These are phyloP conservation scores for Bagarius yarrelli DNA, from an alignment of 2,113 vertebrate genomes.

Conservation along the genomic window DNA sequence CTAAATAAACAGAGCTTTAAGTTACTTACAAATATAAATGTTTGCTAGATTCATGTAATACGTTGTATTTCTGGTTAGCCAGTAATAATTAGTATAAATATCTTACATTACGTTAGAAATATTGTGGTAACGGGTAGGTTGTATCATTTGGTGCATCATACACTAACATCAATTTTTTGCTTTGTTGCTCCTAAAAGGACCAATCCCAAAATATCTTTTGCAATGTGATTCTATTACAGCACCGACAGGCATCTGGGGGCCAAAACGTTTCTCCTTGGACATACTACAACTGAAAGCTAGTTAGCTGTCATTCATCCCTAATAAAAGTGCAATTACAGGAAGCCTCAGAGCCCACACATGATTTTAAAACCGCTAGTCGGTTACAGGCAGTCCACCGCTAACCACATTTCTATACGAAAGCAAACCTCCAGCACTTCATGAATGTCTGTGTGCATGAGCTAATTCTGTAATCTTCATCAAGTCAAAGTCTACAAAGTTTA, in stretches of 20 bases:
- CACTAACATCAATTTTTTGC: neutral
- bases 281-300: neutral
- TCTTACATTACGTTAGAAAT: neutral
- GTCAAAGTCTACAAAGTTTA: neutral
- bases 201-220: neutral
- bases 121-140: neutral
- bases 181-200: neutral
- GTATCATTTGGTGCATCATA: neutral
- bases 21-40: neutral
- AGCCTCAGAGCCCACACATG: neutral
- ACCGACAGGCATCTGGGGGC: neutral
- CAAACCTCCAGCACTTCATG: neutral
- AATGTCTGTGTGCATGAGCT: neutral
- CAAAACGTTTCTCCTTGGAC: neutral
- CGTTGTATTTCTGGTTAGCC: neutral
- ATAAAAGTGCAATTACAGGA: constrained; percentile 10
- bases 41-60: neutral
- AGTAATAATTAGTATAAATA: neutral
- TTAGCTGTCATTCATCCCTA: constrained; percentile 11
- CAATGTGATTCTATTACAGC: neutral
- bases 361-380: constrained; percentile 1
- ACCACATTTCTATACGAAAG: neutral
- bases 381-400: constrained; percentile 1
- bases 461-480: constrained; percentile 12
- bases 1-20: neutral